A percentile compares a stretch with the other conserved stretches of the same genome.
Evolutionary conservation across 2,888 invertebrate species (phyloP).

Genomic region (Antheraea yamamai): DNA sequence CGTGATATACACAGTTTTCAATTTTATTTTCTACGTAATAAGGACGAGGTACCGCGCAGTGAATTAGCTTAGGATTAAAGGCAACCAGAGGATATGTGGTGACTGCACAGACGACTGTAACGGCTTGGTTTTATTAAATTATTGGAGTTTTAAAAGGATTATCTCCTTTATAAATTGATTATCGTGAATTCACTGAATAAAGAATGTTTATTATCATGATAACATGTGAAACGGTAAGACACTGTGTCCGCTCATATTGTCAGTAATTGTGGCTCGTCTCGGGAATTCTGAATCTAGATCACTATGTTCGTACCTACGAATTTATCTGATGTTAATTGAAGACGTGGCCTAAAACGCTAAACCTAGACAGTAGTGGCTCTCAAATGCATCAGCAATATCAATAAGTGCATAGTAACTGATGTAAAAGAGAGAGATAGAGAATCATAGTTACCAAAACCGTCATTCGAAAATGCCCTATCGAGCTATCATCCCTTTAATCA

Average conservation of each 20-base stretch:
- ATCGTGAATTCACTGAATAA: slow-evolving; percentile 13
- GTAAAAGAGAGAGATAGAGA: too few relatives aligned
- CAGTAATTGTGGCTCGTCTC: neutral
- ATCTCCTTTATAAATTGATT: slow-evolving; percentile 2
- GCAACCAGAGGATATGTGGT: slow-evolving; percentile 33
- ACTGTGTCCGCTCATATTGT: neutral
- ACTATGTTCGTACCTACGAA: too few relatives aligned
- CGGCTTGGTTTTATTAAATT: slow-evolving; percentile 25
- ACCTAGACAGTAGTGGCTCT: too few relatives aligned
- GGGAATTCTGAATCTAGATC: too few relatives aligned
- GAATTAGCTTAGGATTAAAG: slow-evolving; percentile 36
- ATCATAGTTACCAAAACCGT: too few relatives aligned
- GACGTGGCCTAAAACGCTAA: too few relatives aligned
- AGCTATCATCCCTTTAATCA: too few relatives aligned
- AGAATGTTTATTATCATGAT: slow-evolving; percentile 3
- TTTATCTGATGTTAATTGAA: too few relatives aligned
- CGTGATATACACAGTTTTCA: slow-evolving; percentile 16
- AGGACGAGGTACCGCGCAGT: neutral
- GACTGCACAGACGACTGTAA: slow-evolving; percentile 24
- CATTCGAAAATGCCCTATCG: too few relatives aligned
- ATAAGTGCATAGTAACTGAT: too few relatives aligned
- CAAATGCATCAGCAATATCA: too few relatives aligned
- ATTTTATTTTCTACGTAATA: slow-evolving; percentile 18
- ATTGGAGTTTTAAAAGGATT: slow-evolving; percentile 19
- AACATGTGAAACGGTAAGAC: neutral